Evolutionary conservation across 92 coral and sea anemone genomes (phyloP), one percentile per base, ranked within the genome.

Genomic region (Siderastrea radians): DNA sequence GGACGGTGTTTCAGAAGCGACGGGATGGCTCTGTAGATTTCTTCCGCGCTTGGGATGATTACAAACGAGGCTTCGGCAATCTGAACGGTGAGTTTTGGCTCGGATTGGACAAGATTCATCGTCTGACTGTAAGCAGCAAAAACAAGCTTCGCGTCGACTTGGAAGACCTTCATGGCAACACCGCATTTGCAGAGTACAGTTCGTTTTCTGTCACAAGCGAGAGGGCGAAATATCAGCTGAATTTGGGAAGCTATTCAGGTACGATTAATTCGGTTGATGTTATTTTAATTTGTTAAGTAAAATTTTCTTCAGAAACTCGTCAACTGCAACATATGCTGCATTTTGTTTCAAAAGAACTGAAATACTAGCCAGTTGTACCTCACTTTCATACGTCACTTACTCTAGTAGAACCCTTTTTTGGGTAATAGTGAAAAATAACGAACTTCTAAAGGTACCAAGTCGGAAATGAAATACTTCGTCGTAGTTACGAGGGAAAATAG

Each of bases 71-170:
- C 51, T 87, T 87, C 52, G 90, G 90, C 19, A 76, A 73, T 61
- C 88, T 82, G 52, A 88, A 57, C 88, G 65, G 91, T 57, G 91
- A 88, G 83, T 88, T 81, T 52, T 88, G 88, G 91, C 86, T 88
- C 62, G 91, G 91, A 44, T 62, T 81, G 60, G 88, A 88, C 55
- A 82, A 88, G 45, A 88, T 88, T 80, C 74, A 87, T 15, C 87
- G 87, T 46, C 80, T 87, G 64, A 79, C 86, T 52, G 90, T 61
- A 43, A 85, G 84, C 75, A 60, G 66, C 59, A 12, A 43, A 49
- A 77, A 75, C 87, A 63, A 49, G 70, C 72, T 73, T 59, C 87
- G 73, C 12, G 88, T 84, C 26, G 88, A 84, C 61, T 55, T 84
- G 60, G 65, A 53, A 76, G 66, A 77, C 63, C 12, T 76, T 5